A percentile compares a stretch with the other conserved stretches of the same genome.
phyloP scores from a whole-genome alignment of 2,113 vertebrate species.

The Xiphophorus hellerii region DNA sequence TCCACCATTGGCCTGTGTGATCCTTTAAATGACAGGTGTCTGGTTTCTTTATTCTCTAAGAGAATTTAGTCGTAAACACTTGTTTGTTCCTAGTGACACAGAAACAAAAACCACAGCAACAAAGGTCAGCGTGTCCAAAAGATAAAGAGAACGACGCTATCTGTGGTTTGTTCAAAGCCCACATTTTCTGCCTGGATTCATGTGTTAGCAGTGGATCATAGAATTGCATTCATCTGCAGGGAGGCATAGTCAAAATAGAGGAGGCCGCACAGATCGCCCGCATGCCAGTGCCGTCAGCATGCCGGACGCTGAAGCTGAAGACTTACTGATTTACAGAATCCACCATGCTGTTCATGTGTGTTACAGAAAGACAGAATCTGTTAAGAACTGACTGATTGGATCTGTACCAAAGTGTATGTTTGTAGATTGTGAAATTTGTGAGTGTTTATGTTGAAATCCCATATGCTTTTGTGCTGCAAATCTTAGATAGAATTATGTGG shows the following conservation, averaged over 20 bases:
- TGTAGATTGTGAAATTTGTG: constrained; percentile 12
- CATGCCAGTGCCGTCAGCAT: constrained; percentile 50
- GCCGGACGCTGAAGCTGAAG: constrained; percentile 39
- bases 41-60: constrained; percentile 7
- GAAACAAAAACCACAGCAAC: constrained; percentile 63
- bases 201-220: constrained; percentile 50
- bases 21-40: neutral
- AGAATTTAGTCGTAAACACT: constrained; percentile 61
- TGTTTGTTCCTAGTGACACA: constrained; percentile 56
- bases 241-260: constrained; percentile 78
- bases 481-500: constrained; percentile 34
- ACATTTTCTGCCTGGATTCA: constrained; percentile 53
- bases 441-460: neutral
- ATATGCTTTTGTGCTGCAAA: neutral
- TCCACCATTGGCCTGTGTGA: neutral
- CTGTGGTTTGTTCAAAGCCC: constrained; percentile 70
- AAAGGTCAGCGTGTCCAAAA: constrained; percentile 51
- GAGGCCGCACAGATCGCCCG: constrained; percentile 72
- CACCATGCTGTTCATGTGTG: constrained; percentile 15
- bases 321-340: constrained; percentile 49
- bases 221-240: constrained; percentile 67
- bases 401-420: constrained; percentile 35
- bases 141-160: constrained; percentile 60
- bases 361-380: constrained; percentile 13
- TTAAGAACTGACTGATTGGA: constrained; percentile 34